Percentiles rank a stretch among this genome's conserved stretches.
These are phyloP conservation scores for Drosophila pseudoobscura DNA, from an alignment of 1,140 invertebrate species.

Conservation along the genomic window DNA sequence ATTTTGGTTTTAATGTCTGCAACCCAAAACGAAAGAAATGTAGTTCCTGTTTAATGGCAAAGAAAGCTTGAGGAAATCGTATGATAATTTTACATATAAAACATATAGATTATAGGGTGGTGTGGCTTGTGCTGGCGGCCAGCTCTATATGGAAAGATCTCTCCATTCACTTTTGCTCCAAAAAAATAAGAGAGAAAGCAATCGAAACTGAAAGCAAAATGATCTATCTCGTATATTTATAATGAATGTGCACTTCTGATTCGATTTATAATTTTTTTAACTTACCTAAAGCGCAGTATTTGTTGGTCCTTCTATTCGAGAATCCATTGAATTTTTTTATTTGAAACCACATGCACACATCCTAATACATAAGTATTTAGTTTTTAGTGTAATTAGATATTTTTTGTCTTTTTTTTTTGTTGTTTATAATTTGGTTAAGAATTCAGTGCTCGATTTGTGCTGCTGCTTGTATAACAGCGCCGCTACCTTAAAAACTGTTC, in stretches of 20 bases:
- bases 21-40: conserved; percentile 32
- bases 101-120: conserved; percentile 1
- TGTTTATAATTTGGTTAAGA: neutral
- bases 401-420: neutral
- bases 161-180: neutral
- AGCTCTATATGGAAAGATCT: conserved; percentile 31
- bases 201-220: conserved; percentile 35
- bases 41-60: conserved; percentile 39
- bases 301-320: conserved; percentile 9
- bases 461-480: conserved; percentile 5
- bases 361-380: conserved; percentile 10
- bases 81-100: conserved; percentile 38
- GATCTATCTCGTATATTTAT: neutral
- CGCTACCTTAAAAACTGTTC: conserved; percentile 12
- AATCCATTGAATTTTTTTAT: conserved; percentile 1
- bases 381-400: conserved; percentile 4
- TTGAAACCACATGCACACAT: neutral
- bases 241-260: conserved; percentile 7
- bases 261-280: conserved; percentile 25
- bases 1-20: conserved; percentile 21
- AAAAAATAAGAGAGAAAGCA: no score
- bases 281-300: conserved; percentile 47
- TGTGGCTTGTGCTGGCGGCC: conserved; percentile 10
- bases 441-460: no score
- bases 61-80: conserved; percentile 43